Percentiles rank a stretch among this genome's conserved stretches.
phyloP scores from a whole-genome alignment of 2,113 vertebrate genomes.

The Rostratula benghalensis region DNA sequence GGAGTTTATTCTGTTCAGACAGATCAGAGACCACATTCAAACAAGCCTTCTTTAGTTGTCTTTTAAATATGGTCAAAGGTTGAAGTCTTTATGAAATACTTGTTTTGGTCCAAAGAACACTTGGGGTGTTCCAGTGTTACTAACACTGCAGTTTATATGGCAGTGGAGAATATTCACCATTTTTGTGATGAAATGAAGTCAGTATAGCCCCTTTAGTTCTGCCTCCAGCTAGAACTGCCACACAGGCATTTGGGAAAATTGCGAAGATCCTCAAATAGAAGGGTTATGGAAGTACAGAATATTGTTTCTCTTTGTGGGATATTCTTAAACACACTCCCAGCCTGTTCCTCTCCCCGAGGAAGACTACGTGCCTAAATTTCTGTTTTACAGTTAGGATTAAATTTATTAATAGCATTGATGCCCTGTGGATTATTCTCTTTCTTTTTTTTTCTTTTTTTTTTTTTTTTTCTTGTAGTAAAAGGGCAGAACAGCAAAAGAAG shows the following conservation, averaged over 20 bases:
- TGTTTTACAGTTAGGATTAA: neutral
- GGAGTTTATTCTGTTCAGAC: neutral
- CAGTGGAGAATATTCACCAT: neutral
- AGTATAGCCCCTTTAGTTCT: neutral
- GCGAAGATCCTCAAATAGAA: neutral
- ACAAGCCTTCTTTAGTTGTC: neutral
- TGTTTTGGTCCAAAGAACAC: neutral
- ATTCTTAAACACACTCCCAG: neutral
- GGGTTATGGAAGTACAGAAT: neutral
- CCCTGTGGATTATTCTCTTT: neutral
- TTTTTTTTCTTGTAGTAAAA: neutral
- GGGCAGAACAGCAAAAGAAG: neutral
- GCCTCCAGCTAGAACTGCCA: neutral
- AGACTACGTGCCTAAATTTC: neutral
- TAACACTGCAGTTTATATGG: neutral
- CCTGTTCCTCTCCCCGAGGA: neutral
- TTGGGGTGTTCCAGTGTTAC: neutral
- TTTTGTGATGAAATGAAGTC: neutral
- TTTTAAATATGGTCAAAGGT: neutral
- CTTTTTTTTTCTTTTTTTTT: fast-evolving
- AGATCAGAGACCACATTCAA: neutral
- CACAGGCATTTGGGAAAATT: neutral
- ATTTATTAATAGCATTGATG: neutral
- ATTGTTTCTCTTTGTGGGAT: neutral
- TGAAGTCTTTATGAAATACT: neutral